phyloP scores from a whole-genome alignment of 1,140 invertebrate genomes.

The Colletes gigas region DNA sequence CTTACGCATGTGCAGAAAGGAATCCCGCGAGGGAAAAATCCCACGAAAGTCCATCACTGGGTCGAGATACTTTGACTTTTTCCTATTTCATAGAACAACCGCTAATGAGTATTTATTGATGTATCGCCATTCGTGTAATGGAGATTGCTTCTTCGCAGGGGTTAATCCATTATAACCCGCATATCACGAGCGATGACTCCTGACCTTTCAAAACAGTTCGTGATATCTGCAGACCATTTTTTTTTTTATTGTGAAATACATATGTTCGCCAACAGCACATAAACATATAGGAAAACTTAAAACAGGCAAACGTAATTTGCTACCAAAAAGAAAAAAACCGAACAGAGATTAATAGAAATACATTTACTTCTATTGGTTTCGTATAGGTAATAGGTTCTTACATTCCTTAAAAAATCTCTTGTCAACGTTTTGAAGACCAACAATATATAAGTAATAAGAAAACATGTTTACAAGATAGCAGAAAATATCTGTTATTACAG shows the following conservation, averaged over 20 bases:
- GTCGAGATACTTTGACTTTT: too few relatives aligned
- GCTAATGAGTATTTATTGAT: conserved; percentile 3
- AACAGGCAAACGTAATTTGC: background rate
- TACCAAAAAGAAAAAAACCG: background rate
- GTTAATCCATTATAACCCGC: conserved; percentile 39
- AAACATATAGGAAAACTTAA: background rate
- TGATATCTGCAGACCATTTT: background rate
- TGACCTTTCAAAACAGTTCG: conserved; percentile 21
- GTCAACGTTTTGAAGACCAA: background rate
- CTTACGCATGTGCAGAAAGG: too few relatives aligned
- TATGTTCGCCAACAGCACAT: background rate
- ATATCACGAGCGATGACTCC: conserved; percentile 38
- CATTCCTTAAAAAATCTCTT: background rate
- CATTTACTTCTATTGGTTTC: background rate
- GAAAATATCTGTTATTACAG: background rate
- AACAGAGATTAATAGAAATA: too few relatives aligned
- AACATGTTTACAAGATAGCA: background rate
- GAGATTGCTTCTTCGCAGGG: conserved; percentile 39
- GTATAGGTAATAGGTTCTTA: background rate
- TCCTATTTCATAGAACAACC: background rate
- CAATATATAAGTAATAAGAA: background rate
- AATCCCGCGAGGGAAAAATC: too few relatives aligned
- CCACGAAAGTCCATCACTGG: too few relatives aligned
- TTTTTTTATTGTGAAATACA: background rate
- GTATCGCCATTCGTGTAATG: background rate